Evolutionary conservation across 2,113 vertebrate genomes (phyloP), one percentile per base, ranked within the genome.

Genomic region (Tupaia tana): DNA sequence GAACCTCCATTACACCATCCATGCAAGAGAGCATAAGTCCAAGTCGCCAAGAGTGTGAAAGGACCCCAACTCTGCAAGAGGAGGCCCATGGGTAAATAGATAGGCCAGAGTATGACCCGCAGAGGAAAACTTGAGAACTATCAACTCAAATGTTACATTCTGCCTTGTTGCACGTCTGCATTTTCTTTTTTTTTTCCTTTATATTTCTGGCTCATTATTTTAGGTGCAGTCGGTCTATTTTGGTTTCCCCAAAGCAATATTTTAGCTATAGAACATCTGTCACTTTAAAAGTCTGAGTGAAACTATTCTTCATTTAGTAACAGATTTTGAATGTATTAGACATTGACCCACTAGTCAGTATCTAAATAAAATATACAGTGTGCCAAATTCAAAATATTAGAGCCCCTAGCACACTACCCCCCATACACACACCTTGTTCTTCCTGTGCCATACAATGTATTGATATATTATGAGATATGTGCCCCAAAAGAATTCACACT

Each of bases 201-300:
- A 19, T 87, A 93, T 91, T 96, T 96, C 73, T 84, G 58, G 67
- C n/a, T 82, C 24, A 86, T 90, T 90, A 93, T 94, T 94, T 96
- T 93, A 96, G 94, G 43, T 89, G 13, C 56, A 56, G 34, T 89
- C 34, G 83, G 5, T 90, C 89, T 93, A 96, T 87, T 94, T 84
- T 89, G 63, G 77, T 91, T 96, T 96, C 31, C 79, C 71, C 83
- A 90, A 96, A 90, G 89, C 71, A 95, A 70, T 94, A 92, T 78
- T 93, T 96, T 90, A 92, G 63, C 43, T 73, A 70, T 27, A 77
- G 85, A 85, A 94, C 29, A 90, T 91, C 77, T 86, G 34, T 93
- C 86, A 96, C 80, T 29, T 83, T 89, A 59, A 96, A 25, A 91
- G 24, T 59, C 64, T 18, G 3, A 77, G 6, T n/a, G 13, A 15